Evolutionary conservation across 2,113 vertebrate species (phyloP), one percentile per base, ranked within the genome.

Genomic region (Hydrochoerus hydrochaeris): DNA sequence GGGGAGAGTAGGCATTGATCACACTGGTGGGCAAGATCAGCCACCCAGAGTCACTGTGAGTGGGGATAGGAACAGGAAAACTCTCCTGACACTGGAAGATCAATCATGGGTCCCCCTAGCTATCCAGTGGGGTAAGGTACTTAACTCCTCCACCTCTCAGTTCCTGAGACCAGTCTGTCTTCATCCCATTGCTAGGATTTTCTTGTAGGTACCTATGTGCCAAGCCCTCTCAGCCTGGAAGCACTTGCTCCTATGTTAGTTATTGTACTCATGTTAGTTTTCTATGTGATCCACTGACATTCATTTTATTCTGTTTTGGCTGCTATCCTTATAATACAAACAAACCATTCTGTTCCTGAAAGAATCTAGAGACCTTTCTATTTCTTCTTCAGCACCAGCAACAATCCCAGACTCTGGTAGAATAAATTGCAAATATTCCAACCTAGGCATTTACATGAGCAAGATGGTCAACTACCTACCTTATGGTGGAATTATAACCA

Each of bases 341-440:
- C 63, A 58, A 96, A 86, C 46, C 57, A 58, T 38, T 75, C 58
- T 81, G 28, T 54, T 22, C 14, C 26, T 60, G 19, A 82, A 73
- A 90, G 30, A 60, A 44, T 69, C 49, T 77, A 60, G 67, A 90
- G 46, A 78, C 19, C 3, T 49, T 67, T 57, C 20, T 77, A 83
- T 26, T 67, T 35, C 28, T 44, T 44, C 0, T 3, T 88, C 28
- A 35, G 6, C 44, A 14, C 63, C n/a, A 88, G 77, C 57, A 38
- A 30, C n/a, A 54, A 62, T 16, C 54, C 26, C 38, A 57, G 38
- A 88, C 24, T 83, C 57, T 88, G 46, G n/a, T 65, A 67, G 78
- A 92, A 65, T 57, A 17, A 88, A 78, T 95, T 46, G 38, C 41
- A 85, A 58, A 93, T 69, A 67, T 84, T 92, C 24, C 69, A 77